A percentile compares a stretch with the other conserved stretches of the same genome.
Conservation (phyloP, 2,888 invertebrate species). For the Enoplolaimus lenunculus region DNA sequence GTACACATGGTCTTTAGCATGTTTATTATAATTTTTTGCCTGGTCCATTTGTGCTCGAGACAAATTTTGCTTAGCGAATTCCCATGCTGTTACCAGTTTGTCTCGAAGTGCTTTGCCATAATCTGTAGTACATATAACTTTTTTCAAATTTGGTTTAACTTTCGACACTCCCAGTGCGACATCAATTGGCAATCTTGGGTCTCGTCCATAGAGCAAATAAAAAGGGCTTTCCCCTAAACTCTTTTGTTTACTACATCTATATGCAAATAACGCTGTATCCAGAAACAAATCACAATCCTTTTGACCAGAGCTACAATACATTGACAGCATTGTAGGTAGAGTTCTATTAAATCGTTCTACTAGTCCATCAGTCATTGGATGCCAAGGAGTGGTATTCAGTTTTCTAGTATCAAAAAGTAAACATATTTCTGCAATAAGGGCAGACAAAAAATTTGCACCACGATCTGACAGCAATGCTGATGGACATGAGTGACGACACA, state of each 20-base stretch:
- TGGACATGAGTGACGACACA: constrained; percentile 12
- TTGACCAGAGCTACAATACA: constrained; percentile 16
- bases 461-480: constrained; percentile 9
- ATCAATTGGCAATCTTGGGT: constrained; percentile 17
- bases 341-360: constrained; percentile 20
- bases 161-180: constrained; percentile 7
- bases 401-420: constrained; percentile 10
- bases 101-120: neutral
- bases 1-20: neutral
- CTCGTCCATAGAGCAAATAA: constrained; percentile 15
- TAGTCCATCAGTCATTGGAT: constrained; percentile 20
- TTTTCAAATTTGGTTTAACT: no score
- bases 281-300: constrained; percentile 17
- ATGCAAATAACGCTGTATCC: constrained; percentile 13
- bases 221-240: constrained; percentile 13
- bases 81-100: neutral
- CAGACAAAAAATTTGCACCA: constrained; percentile 13
- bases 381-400: constrained; percentile 8
- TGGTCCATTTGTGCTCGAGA: neutral
- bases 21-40: neutral
- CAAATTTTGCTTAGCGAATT: neutral
- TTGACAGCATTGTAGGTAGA: constrained; percentile 4
- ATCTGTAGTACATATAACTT: neutral
- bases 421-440: neutral
- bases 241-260: neutral